Percentiles rank a stretch among this genome's conserved stretches.
These are phyloP conservation scores for Heteromyza rotundicornis DNA, from an alignment of 2,888 invertebrate species.

Conservation along the genomic window DNA sequence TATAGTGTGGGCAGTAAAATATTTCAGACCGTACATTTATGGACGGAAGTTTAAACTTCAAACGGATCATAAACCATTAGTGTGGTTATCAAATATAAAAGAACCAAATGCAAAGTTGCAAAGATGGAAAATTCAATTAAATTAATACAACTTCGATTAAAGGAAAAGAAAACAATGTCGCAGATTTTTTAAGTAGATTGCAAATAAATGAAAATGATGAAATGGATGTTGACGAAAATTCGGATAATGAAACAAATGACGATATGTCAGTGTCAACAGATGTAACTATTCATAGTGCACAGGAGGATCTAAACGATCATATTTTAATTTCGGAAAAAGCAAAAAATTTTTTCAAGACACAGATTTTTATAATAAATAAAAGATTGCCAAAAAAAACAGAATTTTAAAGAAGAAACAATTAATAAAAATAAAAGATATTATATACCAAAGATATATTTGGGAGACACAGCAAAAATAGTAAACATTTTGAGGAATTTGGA, in stretches of 20 bases:
- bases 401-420: too few relatives aligned
- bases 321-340: constrained; percentile 15
- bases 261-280: neutral
- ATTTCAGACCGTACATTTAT: neutral
- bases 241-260: neutral
- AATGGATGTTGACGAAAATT: constrained; percentile 1
- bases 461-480: too few relatives aligned
- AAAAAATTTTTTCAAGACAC: constrained; percentile 12
- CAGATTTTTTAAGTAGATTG: constrained; percentile 10
- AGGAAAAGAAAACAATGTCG: constrained; percentile 11
- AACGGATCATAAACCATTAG: constrained; percentile 13
- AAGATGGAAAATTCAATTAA: constrained; percentile 8
- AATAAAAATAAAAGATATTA: neutral
- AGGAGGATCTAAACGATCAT: neutral
- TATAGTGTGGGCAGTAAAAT: constrained; percentile 14
- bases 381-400: too few relatives aligned
- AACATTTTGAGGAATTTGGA: neutral
- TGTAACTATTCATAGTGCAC: constrained; percentile 10
- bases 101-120: constrained; percentile 11
- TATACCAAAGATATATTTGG: too few relatives aligned
- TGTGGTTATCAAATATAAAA: constrained; percentile 8
- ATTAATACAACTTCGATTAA: neutral
- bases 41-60: neutral
- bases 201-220: constrained; percentile 8
- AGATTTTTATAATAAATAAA: constrained; percentile 7